Conservation (phyloP, 2,888 invertebrate species). For the Griposia aprilina region DNA sequence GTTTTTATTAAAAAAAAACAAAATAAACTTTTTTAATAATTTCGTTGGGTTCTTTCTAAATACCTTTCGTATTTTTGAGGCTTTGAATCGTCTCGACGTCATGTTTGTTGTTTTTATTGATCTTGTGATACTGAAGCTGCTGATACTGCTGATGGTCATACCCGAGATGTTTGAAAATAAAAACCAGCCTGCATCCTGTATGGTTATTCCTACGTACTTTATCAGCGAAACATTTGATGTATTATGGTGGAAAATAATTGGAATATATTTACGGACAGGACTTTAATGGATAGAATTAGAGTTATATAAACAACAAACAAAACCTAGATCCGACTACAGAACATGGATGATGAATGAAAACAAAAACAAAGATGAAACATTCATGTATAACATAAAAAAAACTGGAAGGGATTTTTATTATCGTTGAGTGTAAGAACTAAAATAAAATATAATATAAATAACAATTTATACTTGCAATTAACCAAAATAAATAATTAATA, state of each 20-base stretch:
- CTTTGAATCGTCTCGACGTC: neutral
- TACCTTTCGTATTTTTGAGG: neutral
- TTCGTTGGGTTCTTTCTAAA: neutral
- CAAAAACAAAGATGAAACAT: neutral
- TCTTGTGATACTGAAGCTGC: neutral
- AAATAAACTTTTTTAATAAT: neutral
- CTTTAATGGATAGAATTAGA: neutral
- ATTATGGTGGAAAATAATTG: neutral
- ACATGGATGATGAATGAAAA: neutral
- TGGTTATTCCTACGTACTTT: neutral
- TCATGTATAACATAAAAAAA: too few species aligned
- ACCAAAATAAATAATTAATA: too few species aligned
- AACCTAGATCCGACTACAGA: neutral
- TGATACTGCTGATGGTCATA: too few species aligned
- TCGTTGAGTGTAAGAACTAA: too few species aligned
- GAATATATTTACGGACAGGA: neutral
- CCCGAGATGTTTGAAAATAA: too few species aligned
- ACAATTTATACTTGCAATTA: too few species aligned
- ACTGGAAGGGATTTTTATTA: too few species aligned
- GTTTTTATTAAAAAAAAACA: slow-evolving; percentile 23
- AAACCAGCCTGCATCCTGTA: too few species aligned
- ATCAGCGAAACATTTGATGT: neutral
- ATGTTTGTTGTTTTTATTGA: neutral
- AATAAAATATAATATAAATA: too few species aligned
- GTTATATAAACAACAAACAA: neutral